Conservation (phyloP, 2,888 invertebrate genomes). For the Phasia obesa region DNA sequence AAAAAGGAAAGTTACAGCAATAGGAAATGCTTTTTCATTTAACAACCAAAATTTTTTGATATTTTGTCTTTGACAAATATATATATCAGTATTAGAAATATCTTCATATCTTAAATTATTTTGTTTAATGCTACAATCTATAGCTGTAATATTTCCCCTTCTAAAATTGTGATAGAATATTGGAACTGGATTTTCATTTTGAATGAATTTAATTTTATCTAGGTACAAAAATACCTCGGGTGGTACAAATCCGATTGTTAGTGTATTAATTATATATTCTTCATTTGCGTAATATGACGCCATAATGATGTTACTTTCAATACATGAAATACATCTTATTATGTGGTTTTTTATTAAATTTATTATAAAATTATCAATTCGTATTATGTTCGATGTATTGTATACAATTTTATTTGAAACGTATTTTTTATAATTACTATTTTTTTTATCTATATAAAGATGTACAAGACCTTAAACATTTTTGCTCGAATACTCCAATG, state of each 20-base stretch:
- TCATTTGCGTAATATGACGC: not conserved
- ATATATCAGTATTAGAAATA: no score
- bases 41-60: no score
- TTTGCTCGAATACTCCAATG: no score
- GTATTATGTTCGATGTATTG: no score
- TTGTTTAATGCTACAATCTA: not conserved
- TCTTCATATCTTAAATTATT: not conserved
- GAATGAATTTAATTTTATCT: not conserved
- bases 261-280: not conserved
- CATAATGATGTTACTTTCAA: not conserved
- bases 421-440: not conserved
- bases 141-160: not conserved
- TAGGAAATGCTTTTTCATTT: no score
- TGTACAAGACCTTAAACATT: not conserved
- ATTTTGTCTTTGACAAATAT: no score
- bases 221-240: not conserved
- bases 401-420: not conserved
- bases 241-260: not conserved
- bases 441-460: not conserved
- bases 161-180: not conserved
- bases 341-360: no score
- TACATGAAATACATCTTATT: not conserved
- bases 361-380: slow-evolving; percentile 2
- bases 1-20: no score
- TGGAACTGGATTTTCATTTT: not conserved